Evolutionary conservation across 1,140 invertebrate species (phyloP), one percentile per base, ranked within the genome.

Genomic region (Drosophila nebulosa): DNA sequence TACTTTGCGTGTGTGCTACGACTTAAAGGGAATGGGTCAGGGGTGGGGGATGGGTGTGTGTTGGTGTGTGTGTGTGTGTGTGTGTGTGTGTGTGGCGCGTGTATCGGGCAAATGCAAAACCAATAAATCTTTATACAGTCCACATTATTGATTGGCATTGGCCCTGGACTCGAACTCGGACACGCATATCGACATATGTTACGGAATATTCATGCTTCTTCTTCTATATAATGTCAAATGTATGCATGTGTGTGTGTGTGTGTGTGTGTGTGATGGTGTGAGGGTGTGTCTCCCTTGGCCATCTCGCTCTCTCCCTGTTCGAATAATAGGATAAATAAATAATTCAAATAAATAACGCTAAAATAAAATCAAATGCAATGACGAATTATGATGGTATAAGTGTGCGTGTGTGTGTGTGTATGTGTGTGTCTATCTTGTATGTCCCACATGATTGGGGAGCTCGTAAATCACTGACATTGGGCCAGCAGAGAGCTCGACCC

Each of bases 111-210:
- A 78, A 78, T 74, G 74, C 68, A 81, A 81, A 81, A 78, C 74
- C 90, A 74, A 91, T 91, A 91, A 91, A 90, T 91, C 90, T 91
- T 90, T 73, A 86, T 91, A 74, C 77, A 78, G 73, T 57, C 79
- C 79, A 74, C 62, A 83, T 89, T 91, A 91, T 91, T 91, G 90
- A 91, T 91, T 86, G 83, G 78, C 66, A 56, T 26, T 75, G 32
- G 53, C 64, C 65, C 50, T 30, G 59, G 24, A 36, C 32, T 39
- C 12, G 30, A 4, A 3, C 3, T 32, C 30, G 71, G 62, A 79
- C 79, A 85, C 80, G 80, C 76, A 80, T 85, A 84, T 80, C 81
- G 81, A 85, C 80, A 85, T 80, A 80, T 85, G 81, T 64, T 80
- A 69, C 55, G 57, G 70, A 76, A 79, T 79, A 75, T 75, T 71